Base-by-base conservation (phyloP, 2,797 vertebrate genomes). In the Malacoctenus gilli region DNA sequence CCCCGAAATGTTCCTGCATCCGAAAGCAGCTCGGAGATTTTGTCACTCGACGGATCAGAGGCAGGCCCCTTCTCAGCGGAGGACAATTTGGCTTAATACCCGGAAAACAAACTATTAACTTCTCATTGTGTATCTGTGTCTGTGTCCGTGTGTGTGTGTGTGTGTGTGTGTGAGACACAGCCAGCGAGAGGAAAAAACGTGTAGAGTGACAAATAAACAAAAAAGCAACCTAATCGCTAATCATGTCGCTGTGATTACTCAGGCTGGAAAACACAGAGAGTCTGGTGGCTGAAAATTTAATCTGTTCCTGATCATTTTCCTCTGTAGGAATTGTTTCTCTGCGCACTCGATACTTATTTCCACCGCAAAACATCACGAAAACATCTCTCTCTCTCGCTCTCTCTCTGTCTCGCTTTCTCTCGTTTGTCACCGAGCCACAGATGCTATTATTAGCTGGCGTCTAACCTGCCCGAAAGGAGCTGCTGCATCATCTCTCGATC, bases 41-140 rank as follows among this genome's bases (percentile, higher is more conserved):
- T 58, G 21, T 59, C 48, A 16, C 44, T 18, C 23, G 14, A 10
- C 11, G 1, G 31, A 58, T 58, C 31, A 3, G 13, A 62, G 57
- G 25, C 54, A 59, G 49, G n/a, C 6, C 11, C 7, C 40, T 5
- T n/a, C 13, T 51, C 19, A 55, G 62, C 48, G 28, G 48, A 61
- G 20, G 30, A 68, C 30, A 43, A 32, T 53, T 67, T 69, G 60
- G 41, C 59, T 60, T 59, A 50, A 56, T 20, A 56, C 35, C 39
- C 3, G 0, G 20, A 61, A 73, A 68, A 47, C 36, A 50, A 59
- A 30, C 11, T 22, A 46, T 64, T 74, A 70, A 62, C 59, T 54
- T 68, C 8, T 59, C 48, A 38, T 30, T 8, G 11, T 35, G 3
- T 54, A n/a, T n/a, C n/a, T n/a, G 22, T 23, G 22, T 23, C 4